Conservation (phyloP, 2,888 invertebrate genomes). For the Drosophila borborema region DNA sequence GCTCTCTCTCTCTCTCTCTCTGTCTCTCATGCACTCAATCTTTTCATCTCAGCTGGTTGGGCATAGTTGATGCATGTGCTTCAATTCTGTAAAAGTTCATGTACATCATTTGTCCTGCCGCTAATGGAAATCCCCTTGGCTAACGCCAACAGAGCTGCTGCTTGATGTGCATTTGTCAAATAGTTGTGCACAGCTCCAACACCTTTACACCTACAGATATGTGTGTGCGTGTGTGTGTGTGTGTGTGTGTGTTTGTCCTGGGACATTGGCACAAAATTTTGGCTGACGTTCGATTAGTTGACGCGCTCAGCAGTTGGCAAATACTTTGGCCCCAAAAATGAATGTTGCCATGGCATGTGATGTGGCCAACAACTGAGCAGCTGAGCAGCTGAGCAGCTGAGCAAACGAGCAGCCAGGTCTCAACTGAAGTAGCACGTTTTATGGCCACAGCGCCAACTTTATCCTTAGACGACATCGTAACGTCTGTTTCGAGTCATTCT, state of each 20-base stretch:
- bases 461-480: conserved; percentile 60
- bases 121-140: conserved; percentile 63
- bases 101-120: conserved; percentile 72
- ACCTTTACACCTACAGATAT: conserved; percentile 47
- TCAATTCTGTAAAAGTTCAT: conserved; percentile 61
- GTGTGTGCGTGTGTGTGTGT: conserved; percentile 2
- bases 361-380: conserved; percentile 40
- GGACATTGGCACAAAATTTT: conserved; percentile 44
- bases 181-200: conserved; percentile 61
- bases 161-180: conserved; percentile 73
- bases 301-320: conserved; percentile 58
- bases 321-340: conserved; percentile 65
- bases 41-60: conserved; percentile 4
- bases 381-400: conserved; percentile 10
- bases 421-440: conserved; percentile 61
- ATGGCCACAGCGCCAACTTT: conserved; percentile 70
- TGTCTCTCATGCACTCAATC: not conserved
- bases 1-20: not conserved
- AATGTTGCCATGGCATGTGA: conserved; percentile 55
- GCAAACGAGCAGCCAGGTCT: conserved; percentile 7
- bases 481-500: conserved; percentile 62
- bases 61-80: conserved; percentile 49
- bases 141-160: conserved; percentile 31
- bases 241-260: conserved; percentile 5
- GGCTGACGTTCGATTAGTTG: conserved; percentile 72